Evolutionary conservation across 2,113 vertebrate genomes (phyloP).

Genomic region (Coracopsis vasa): DNA sequence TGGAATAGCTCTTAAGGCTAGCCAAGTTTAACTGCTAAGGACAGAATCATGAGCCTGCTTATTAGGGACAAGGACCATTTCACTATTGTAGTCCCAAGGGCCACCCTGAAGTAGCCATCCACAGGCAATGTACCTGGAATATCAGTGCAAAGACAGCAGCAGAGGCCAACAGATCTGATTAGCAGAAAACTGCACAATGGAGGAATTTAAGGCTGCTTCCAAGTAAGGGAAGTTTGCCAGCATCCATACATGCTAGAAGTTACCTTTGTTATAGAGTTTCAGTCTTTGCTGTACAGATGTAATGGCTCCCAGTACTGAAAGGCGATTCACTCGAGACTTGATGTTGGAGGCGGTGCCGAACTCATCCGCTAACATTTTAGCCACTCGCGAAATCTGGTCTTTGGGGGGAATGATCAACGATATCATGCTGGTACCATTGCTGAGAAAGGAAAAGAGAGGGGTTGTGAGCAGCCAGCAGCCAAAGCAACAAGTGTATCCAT

Average conservation of each 20-base stretch:
- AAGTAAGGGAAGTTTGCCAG: conserved; percentile 27
- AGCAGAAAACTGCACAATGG: conserved; percentile 3
- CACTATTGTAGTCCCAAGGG: background rate
- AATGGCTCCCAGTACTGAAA: conserved; percentile 98
- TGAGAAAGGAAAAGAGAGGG: conserved; percentile 49
- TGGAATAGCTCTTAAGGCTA: background rate
- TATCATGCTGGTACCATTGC: conserved; percentile 99
- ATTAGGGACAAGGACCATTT: background rate
- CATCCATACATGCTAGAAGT: conserved; percentile 24
- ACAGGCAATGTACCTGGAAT: background rate
- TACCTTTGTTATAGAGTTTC: conserved; percentile 99
- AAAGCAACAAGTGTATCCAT: background rate
- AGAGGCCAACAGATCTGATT: conserved; percentile 8
- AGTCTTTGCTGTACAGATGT: conserved; percentile 99
- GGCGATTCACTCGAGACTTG: conserved; percentile 97
- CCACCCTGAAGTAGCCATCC: background rate
- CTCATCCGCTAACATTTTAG: conserved; percentile 99
- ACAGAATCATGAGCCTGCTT: background rate
- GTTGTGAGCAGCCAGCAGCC: background rate
- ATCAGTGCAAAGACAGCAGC: conserved; percentile 18
- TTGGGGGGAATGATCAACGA: conserved; percentile 99
- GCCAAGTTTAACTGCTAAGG: background rate
- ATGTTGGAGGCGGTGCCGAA: conserved; percentile 99
- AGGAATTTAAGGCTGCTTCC: conserved; percentile 15
- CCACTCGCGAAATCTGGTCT: conserved; percentile 99